Conservation (phyloP, 2,797 vertebrate genomes). For the Rhabdophis nuchalis region DNA sequence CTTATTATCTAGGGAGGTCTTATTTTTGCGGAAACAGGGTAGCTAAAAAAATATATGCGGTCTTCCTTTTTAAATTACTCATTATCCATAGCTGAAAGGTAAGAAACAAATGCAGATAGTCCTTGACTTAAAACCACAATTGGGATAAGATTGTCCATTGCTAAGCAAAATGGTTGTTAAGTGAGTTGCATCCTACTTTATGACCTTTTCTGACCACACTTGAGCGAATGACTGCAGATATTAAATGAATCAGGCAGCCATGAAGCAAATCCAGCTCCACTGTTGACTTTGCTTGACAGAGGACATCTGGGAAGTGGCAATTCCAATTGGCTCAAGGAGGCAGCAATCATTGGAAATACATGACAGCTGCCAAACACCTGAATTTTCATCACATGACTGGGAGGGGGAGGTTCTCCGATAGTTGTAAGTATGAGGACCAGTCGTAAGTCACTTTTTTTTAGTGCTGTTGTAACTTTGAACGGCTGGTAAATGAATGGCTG, state of each 20-base stretch:
- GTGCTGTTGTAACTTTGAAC: background rate
- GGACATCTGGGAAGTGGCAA: background rate
- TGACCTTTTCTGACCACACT: background rate
- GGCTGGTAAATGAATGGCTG: background rate
- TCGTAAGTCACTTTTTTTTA: background rate
- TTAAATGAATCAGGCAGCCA: background rate
- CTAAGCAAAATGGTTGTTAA: background rate
- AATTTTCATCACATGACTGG: background rate
- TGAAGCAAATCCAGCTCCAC: background rate
- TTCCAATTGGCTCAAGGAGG: background rate
- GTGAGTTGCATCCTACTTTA: background rate
- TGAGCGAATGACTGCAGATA: background rate
- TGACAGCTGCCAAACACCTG: background rate
- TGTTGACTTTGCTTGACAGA: background rate
- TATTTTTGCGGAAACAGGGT: background rate
- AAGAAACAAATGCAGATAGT: conserved; percentile 27
- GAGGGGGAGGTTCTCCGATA: background rate
- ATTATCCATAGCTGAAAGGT: conserved; percentile 31
- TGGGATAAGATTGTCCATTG: too few species aligned
- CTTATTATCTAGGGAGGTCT: too few species aligned
- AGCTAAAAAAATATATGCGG: conserved; percentile 16
- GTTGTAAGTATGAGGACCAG: background rate
- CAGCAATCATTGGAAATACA: background rate
- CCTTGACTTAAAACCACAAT: too few species aligned
- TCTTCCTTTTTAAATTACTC: conserved; percentile 24